Evolutionary conservation across 2,888 invertebrate genomes (phyloP), one percentile per base, ranked within the genome.

Genomic region (Zelleria hepariella): DNA sequence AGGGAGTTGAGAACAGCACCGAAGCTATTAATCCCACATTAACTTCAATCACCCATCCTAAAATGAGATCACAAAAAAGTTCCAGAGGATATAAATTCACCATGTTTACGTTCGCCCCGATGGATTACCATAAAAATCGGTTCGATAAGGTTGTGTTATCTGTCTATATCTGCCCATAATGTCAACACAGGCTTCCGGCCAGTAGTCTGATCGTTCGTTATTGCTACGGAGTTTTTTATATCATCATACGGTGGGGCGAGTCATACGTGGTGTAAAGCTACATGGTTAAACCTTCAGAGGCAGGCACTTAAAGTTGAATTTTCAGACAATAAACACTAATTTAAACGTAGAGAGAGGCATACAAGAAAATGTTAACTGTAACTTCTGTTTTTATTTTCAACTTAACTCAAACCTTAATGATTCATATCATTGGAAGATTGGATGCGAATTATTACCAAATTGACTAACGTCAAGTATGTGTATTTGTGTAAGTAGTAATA

Each of bases 141-240:
- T 20, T 42, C 51, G 64, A 68, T 66, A 65, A 65, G 51, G 54
- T 42, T 42, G 10, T 42, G 10, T 15, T 42, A 47, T 59, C 51
- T 64, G 65, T 66, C 64, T 58, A 54, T 64, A 65, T 66, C 64
- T 58, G 53, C 21, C 42, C 59, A 54, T 62, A 61, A 64, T 32
- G 64, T 65, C 65, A 63, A 68, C 64, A 64, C 21, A 47, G 24
- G 62, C 64, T 69, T 69, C 68, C 68, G 66, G 68, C 61, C 54
- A 25, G 15, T 2, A 54, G 54, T 54, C 15, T 18, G 55, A 55
- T 21, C 15, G n/a, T 18, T 66, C 53, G 15, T 24, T 53, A 24
- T 53, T n/a, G 24, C 24, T 10, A 23, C 21, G 10, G 20, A 42
- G 15, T 5, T 51, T 51, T 53, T 24, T 53, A 21, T 5, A 21